A percentile compares a stretch with the other conserved stretches of the same genome.
These are phyloP conservation scores for Anguilla pacifica DNA, from an alignment of 2,797 vertebrate species.

Conservation along the genomic window DNA sequence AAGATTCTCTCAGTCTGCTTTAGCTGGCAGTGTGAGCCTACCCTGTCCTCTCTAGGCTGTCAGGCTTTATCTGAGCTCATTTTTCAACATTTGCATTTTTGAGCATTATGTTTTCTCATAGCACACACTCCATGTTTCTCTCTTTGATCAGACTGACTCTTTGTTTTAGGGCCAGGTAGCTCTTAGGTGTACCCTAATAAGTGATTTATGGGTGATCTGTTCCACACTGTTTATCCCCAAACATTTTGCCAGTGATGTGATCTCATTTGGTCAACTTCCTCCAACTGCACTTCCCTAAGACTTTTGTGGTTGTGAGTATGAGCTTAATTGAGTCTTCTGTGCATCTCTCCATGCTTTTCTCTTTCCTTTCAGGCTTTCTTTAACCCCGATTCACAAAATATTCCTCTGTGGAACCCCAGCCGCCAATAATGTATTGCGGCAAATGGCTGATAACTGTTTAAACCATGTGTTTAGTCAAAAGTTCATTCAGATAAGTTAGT, in stretches of 20 bases:
- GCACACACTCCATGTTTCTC: neutral
- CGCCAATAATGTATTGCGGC: neutral
- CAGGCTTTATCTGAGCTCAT: too few relatives aligned
- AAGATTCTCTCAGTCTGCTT: neutral
- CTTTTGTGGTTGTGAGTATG: neutral
- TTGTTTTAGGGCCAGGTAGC: neutral
- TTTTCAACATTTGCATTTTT: too few relatives aligned
- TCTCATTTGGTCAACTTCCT: neutral
- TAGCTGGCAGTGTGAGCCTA: neutral
- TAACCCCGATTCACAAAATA: neutral
- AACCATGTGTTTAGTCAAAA: neutral
- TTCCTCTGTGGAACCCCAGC: neutral
- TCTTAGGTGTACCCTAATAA: neutral
- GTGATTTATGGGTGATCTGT: neutral
- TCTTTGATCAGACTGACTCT: neutral
- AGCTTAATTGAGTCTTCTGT: neutral
- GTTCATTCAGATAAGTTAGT: neutral
- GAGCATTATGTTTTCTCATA: neutral
- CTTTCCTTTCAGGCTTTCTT: neutral
- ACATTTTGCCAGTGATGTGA: neutral
- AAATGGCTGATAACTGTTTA: neutral
- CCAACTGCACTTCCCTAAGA: neutral
- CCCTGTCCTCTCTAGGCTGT: neutral
- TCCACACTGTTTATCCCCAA: neutral
- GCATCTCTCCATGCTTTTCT: neutral